Base-by-base conservation (phyloP, 1,140 invertebrate genomes). In the Latrodectus geometricus region DNA sequence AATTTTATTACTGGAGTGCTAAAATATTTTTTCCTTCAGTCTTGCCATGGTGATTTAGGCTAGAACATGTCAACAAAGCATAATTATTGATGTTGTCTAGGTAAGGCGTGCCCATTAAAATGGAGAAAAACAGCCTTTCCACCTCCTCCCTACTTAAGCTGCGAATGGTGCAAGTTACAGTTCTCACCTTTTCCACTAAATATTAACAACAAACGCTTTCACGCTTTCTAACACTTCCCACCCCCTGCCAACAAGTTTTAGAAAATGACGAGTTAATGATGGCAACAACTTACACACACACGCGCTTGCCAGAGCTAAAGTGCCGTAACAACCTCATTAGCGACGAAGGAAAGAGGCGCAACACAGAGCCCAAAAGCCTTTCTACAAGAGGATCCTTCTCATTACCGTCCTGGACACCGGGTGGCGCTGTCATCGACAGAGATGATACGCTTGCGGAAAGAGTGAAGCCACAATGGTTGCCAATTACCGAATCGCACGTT, bases 281-380 rank as follows among this genome's bases (percentile, higher is more conserved):
- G 70, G 23, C 70, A 17, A 61, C 54, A 61, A 61, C 54, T 14
- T 17, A 17, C 11, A 61, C 35, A 35, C 5, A 35, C 35, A 35
- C 35, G 35, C 35, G 35, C 5, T 35, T 35, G 35, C 35, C 35
- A 35, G 54, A 61, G 17, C n/a, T 50, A 48, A 73, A 73, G 70
- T 73, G 70, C 23, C 70, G 48, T 73, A 73, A 73, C 70, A 73
- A 73, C 48, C 70, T 73, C 70, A 73, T 73, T 73, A 73, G 70
- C 35, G 35, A 23, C 35, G 70, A 23, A 35, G 35, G 12, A 61
- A 35, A 35, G 35, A 35, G 35, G 35, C 35, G 54, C 54, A 61
- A 61, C 54, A 61, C 54, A 14, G 35, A 35, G 54, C 54, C 35
- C 54, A 61, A 49, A 73, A 48, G 23, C 21, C 11, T 35, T 35